These are phyloP conservation scores for Poeciliopsis presidionis DNA, from an alignment of 2,797 vertebrate genomes.

Conservation along the genomic window DNA sequence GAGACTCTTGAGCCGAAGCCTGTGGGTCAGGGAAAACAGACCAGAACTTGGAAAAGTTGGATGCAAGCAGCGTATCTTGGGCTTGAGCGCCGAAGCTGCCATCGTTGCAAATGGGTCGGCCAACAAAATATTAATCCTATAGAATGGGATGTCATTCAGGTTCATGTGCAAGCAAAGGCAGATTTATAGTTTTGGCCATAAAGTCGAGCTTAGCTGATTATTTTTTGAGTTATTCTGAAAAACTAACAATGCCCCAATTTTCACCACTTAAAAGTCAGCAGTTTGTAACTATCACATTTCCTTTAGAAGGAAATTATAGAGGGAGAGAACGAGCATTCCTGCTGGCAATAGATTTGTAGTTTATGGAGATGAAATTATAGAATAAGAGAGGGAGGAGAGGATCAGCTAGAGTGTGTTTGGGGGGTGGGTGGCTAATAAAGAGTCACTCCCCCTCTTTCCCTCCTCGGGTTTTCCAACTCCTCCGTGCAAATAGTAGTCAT, in stretches of 20 bases:
- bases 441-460: slow-evolving; percentile 51
- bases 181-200: not conserved
- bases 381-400: slow-evolving; percentile 66
- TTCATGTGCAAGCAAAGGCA: not conserved
- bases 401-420: slow-evolving; percentile 54
- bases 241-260: not conserved
- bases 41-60: no score
- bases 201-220: not conserved
- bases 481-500: slow-evolving; percentile 53
- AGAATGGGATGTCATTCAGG: not conserved
- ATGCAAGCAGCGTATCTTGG: no score
- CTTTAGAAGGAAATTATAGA: slow-evolving; percentile 60
- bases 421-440: slow-evolving; percentile 33
- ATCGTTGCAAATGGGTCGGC: not conserved
- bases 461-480: slow-evolving; percentile 67
- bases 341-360: slow-evolving; percentile 64
- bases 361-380: slow-evolving; percentile 61
- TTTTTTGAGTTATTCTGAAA: not conserved
- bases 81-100: not conserved
- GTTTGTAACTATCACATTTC: slow-evolving; percentile 60
- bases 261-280: slow-evolving; percentile 16
- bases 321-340: slow-evolving; percentile 69
- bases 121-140: not conserved
- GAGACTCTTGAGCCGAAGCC: not conserved
- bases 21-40: not conserved